Conservation (phyloP, 2,797 vertebrate genomes). For the Acanthiza pusilla region DNA sequence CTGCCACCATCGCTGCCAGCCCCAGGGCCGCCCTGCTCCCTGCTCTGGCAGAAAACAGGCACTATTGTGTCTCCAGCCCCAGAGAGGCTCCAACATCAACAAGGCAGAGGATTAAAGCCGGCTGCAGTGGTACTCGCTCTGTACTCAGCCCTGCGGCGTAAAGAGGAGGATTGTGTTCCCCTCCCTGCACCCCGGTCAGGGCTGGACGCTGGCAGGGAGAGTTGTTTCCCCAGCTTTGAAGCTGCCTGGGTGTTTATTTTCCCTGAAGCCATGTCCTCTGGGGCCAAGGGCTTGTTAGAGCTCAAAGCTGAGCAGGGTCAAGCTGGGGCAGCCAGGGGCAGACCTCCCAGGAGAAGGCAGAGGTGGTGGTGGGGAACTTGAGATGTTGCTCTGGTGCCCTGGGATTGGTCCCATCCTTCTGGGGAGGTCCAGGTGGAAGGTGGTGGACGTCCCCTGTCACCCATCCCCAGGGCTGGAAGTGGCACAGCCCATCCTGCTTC, state of each 20-base stretch:
- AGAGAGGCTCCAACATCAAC: constrained; percentile 43
- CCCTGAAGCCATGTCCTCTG: neutral
- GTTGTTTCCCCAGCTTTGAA: constrained; percentile 1
- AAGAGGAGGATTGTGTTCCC: constrained; percentile 17
- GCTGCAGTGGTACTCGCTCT: neutral
- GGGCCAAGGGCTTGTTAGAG: neutral
- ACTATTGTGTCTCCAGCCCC: neutral
- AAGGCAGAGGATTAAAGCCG: neutral
- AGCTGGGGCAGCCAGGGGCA: neutral
- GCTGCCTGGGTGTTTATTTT: constrained; percentile 35
- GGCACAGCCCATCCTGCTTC: constrained; percentile 95
- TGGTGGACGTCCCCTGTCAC: neutral
- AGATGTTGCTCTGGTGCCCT: rapidly evolving
- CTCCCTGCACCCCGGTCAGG: rapidly evolving
- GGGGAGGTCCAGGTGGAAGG: neutral
- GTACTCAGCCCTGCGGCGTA: neutral
- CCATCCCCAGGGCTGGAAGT: constrained; percentile 88
- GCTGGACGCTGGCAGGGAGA: neutral
- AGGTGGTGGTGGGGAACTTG: neutral
- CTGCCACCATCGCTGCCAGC: rapidly evolving
- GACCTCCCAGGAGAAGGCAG: neutral
- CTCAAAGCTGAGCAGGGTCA: neutral
- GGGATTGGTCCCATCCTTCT: neutral
- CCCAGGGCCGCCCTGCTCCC: neutral
- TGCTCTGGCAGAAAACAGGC: constrained; percentile 4